Base-by-base conservation (phyloP, 2,797 vertebrate species). In the Argentina silus region DNA sequence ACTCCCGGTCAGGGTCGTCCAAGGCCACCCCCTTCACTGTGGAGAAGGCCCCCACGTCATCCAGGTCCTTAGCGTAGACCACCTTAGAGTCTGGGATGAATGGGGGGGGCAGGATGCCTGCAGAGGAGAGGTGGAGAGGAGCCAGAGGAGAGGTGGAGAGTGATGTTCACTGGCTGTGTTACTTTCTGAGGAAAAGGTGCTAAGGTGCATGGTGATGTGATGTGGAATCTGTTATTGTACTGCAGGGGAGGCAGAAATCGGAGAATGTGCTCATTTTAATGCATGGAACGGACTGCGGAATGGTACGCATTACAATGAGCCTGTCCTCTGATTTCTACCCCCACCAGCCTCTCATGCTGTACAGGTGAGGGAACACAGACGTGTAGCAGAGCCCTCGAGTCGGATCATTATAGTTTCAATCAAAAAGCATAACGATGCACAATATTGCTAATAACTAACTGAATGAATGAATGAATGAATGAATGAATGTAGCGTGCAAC, bases 31-130 rank as follows among this genome's bases (percentile, higher is more conserved):
- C 96, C 86, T 92, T 96, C 78, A 96, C 95, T 0, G 95, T 96
- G 81, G 96, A 96, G 86, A 97, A 97, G 0, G 93, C 94, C 0
- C 96, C 95, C 0, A 96, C 95, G 0, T 96, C 96, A 67, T 97
- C 95, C 77, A 97, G 92, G 75, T 92, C 86, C 83, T 96, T 96
- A 10, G 96, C 96, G 1, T 97, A 97, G 51, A 97, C 95, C 2
- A 94, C 95, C 85, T 86, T 95, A 1, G 95, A 92, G 87, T 96
- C 94, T 0, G 96, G 96, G 48, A 94, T 84, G 43, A 97, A 97
- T 0, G 95, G 96, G 15, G 96, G 95, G 0, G 87, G 78, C 55
- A 97, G 86, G 75, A 96, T 93, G 65, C 96, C 96, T 97, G 82
- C 0, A 47, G n/a, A 15, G 21, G 7, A 27, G 7, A 69, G 59